These are phyloP conservation scores for Nannoperca australis DNA, from an alignment of 2,797 vertebrate genomes.

Conservation along the genomic window DNA sequence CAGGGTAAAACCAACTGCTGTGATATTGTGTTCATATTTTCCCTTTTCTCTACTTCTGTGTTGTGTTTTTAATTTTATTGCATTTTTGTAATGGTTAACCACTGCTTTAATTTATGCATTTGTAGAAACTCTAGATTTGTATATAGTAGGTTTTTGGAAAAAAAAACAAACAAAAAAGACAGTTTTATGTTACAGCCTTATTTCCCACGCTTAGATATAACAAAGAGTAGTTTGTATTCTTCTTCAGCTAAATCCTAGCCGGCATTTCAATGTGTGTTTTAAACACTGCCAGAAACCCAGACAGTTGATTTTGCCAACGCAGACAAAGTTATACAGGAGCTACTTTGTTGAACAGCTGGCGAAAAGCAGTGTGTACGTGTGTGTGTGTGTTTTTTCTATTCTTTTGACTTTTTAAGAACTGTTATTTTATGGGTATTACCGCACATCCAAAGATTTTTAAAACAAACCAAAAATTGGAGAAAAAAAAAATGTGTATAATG, in stretches of 20 bases:
- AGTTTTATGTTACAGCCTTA: constrained; percentile 93
- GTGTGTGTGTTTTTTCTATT: constrained; percentile 82
- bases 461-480: constrained; percentile 86
- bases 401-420: constrained; percentile 87
- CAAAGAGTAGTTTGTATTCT: constrained; percentile 88
- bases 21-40: constrained; percentile 94
- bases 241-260: constrained; percentile 89
- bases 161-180: constrained; percentile 81
- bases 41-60: constrained; percentile 89
- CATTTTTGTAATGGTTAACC: constrained; percentile 93
- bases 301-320: constrained; percentile 86
- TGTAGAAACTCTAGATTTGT: constrained; percentile 95
- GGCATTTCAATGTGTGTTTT: constrained; percentile 90
- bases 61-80: constrained; percentile 95
- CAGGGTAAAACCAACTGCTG: constrained; percentile 98
- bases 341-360: constrained; percentile 89
- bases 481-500: constrained; percentile 85
- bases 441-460: constrained; percentile 92
- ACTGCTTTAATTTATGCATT: constrained; percentile 97
- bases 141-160: constrained; percentile 93
- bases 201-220: constrained; percentile 88
- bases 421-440: constrained; percentile 91
- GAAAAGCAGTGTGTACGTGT: constrained; percentile 86
- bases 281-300: constrained; percentile 94
- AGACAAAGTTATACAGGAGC: constrained; percentile 88